Evolutionary conservation across 2,113 vertebrate genomes (phyloP).

Genomic region (Vimba vimba): DNA sequence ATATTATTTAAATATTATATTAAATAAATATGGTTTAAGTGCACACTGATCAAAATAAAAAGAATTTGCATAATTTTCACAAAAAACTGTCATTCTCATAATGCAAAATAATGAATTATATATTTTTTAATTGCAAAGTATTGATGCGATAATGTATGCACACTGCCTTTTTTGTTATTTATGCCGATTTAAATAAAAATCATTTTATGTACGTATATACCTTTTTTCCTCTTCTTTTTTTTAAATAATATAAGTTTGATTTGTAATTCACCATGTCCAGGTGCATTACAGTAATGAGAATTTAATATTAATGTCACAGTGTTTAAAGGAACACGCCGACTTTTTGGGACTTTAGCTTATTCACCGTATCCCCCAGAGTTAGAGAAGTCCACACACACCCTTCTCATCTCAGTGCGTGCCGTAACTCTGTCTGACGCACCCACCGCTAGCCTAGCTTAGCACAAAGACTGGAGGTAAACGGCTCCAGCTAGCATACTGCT

Average conservation of each 20-base stretch:
- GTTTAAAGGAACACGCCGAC: no score
- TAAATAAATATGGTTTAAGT: no score
- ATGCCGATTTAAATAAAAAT: background rate
- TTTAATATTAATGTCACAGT: background rate
- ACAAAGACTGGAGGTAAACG: no score
- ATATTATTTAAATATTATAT: no score
- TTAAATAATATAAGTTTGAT: background rate
- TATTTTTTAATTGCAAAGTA: background rate
- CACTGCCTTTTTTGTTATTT: background rate
- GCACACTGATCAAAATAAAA: background rate
- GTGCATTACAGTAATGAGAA: background rate
- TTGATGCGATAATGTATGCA: background rate
- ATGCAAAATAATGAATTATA: background rate
- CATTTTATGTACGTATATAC: background rate
- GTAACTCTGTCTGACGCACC: no score
- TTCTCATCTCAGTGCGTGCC: no score
- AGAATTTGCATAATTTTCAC: background rate
- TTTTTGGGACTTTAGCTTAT: no score
- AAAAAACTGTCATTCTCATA: background rate
- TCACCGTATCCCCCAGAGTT: no score
- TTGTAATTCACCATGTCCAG: background rate
- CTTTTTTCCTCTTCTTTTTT: background rate
- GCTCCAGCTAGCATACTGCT: no score
- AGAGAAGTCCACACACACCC: no score
- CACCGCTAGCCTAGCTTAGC: no score